These are phyloP conservation scores for Cochlearius cochlearius DNA, from an alignment of 2,113 vertebrate genomes.

Conservation along the genomic window DNA sequence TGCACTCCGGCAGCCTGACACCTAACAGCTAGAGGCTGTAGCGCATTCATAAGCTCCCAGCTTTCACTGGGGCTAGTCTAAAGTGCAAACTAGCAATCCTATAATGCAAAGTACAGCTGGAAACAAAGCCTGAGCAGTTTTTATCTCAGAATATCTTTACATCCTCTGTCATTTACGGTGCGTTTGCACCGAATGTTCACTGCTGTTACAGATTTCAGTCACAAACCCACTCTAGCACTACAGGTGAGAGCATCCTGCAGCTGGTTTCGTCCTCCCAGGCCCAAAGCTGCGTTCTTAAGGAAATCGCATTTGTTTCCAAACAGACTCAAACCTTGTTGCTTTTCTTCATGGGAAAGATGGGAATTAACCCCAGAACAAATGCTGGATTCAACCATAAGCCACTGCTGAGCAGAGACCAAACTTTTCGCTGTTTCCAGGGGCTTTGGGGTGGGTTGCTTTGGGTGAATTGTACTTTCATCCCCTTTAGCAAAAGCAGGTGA, in stretches of 20 bases:
- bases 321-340: not conserved
- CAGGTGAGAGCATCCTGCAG: not conserved
- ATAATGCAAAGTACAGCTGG: not conserved
- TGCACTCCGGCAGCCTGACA: slow-evolving; percentile 37
- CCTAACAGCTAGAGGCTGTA: not conserved
- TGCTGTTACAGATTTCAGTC: not conserved
- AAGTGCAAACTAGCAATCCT: slow-evolving; percentile 5
- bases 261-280: not conserved
- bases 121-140: not conserved
- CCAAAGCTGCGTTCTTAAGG: not conserved
- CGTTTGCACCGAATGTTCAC: not conserved
- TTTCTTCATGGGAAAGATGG: not conserved
- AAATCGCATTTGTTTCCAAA: not conserved
- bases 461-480: not conserved
- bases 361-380: not conserved
- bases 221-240: not conserved
- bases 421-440: not conserved
- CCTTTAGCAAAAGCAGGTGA: not conserved
- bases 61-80: not conserved
- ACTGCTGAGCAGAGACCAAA: not conserved
- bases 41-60: not conserved
- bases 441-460: not conserved
- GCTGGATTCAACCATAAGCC: not conserved
- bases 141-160: not conserved
- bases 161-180: not conserved